A percentile compares a stretch with the other conserved stretches of the same genome.
Evolutionary conservation across 2,113 vertebrate genomes (phyloP).

Genomic region (Pterocles gutturalis): DNA sequence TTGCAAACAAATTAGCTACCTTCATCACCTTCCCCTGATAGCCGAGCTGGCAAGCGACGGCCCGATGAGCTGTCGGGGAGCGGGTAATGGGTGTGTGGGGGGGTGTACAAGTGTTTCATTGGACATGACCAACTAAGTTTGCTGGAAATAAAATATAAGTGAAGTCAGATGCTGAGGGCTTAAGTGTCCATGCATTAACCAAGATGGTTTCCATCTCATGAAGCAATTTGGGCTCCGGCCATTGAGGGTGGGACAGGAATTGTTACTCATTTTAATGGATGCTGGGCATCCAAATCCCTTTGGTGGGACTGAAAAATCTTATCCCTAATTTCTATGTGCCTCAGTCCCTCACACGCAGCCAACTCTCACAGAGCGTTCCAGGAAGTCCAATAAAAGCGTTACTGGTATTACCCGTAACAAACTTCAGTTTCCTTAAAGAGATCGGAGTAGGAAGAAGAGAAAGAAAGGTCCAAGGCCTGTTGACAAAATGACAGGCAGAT

Average conservation of each 20-base stretch:
- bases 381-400: neutral
- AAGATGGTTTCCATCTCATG: constrained; percentile 25
- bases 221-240: constrained; percentile 29
- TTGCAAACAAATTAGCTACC: constrained; percentile 67
- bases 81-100: neutral
- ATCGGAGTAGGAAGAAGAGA: neutral
- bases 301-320: neutral
- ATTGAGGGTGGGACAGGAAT: constrained; percentile 28
- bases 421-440: neutral
- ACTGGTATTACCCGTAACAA: neutral
- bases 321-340: neutral
- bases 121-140: constrained; percentile 42
- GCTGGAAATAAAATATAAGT: constrained; percentile 57
- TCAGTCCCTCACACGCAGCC: neutral
- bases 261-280: constrained; percentile 66
- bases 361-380: neutral
- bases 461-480: neutral
- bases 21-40: constrained; percentile 48
- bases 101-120: neutral
- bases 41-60: neutral
- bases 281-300: constrained; percentile 56
- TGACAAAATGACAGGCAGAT: neutral
- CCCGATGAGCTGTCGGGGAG: neutral
- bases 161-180: constrained; percentile 54
- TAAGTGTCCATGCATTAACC: constrained; percentile 62